phyloP scores from a whole-genome alignment of 2,113 vertebrate genomes.

The Rhabdornis inornatus region DNA sequence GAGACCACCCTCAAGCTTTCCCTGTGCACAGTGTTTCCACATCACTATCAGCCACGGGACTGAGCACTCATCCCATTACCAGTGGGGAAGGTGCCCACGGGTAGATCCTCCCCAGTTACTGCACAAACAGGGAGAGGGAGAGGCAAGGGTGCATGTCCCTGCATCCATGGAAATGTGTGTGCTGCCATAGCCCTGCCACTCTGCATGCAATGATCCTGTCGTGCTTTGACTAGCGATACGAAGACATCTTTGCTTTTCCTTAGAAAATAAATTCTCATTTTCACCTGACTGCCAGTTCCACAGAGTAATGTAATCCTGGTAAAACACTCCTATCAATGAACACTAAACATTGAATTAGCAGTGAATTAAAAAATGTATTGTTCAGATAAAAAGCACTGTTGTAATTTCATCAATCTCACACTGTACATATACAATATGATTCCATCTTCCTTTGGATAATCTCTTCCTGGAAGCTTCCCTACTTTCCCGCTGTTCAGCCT shows the following conservation, averaged over 20 bases:
- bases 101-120: not conserved
- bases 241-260: not conserved
- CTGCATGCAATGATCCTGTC: not conserved
- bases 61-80: fast-evolving
- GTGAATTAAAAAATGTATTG: not conserved
- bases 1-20: fast-evolving
- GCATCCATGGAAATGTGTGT: not conserved
- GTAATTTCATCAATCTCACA: not conserved
- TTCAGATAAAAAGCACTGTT: not conserved
- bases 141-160: not conserved
- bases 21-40: fast-evolving
- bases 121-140: not conserved
- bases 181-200: not conserved
- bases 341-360: not conserved
- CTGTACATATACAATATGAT: not conserved
- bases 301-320: not conserved
- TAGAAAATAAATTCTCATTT: not conserved
- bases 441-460: not conserved
- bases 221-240: not conserved
- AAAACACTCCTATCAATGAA: not conserved
- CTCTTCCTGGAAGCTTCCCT: not conserved
- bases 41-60: fast-evolving
- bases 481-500: not conserved
- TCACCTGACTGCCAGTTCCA: not conserved
- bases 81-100: not conserved